Percentiles rank a stretch among this genome's conserved stretches.
Conservation (phyloP, 2,888 invertebrate genomes). For the Phalera bucephala region DNA sequence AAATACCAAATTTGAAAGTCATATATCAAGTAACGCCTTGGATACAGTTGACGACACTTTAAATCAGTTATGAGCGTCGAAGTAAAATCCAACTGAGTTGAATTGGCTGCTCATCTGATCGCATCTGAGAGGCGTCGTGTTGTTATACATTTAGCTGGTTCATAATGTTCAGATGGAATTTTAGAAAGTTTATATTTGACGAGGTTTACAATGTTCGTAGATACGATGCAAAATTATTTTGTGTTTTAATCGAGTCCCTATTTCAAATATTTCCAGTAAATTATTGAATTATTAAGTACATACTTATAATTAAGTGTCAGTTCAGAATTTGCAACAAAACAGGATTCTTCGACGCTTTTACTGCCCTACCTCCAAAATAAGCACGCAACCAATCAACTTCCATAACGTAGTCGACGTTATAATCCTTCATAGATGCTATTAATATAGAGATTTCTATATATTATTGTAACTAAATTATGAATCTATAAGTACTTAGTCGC, state of each 20-base stretch:
- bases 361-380: too few relatives aligned
- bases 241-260: neutral
- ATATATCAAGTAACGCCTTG: conserved; percentile 44
- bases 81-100: conserved; percentile 35
- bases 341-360: too few relatives aligned
- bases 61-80: conserved; percentile 50
- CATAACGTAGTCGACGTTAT: too few relatives aligned
- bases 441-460: too few relatives aligned
- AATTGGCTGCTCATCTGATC: conserved; percentile 20
- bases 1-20: conserved; percentile 45
- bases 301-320: too few relatives aligned
- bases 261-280: neutral
- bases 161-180: conserved; percentile 15
- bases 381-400: too few relatives aligned
- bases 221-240: neutral
- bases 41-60: conserved; percentile 42
- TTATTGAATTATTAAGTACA: too few relatives aligned
- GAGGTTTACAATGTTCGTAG: neutral
- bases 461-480: too few relatives aligned
- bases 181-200: conserved; percentile 27
- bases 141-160: conserved; percentile 15
- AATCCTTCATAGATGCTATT: too few relatives aligned
- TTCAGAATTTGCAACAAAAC: too few relatives aligned
- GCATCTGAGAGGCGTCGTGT: conserved; percentile 4
- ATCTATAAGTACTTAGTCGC: too few relatives aligned